Evolutionary conservation across 2,113 vertebrate genomes (phyloP), one percentile per base, ranked within the genome.

Genomic region (Calidris pygmaea): DNA sequence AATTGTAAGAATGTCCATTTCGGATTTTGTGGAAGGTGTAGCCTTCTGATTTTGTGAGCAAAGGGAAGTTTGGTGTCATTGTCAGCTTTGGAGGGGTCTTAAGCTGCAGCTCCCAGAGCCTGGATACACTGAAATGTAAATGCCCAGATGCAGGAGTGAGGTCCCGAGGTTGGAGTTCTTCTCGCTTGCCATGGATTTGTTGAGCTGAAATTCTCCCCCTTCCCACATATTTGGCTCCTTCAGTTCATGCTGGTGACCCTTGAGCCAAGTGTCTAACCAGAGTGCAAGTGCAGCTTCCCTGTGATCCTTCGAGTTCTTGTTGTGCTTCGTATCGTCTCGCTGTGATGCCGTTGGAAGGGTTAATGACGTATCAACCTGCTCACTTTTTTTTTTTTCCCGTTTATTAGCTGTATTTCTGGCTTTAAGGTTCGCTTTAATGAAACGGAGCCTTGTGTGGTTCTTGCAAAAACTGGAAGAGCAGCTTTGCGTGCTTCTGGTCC

Each of bases 291-390:
- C 10, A 74, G 53, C 34, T 68, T 58, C 66, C 9, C 2, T 63
- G 30, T 0, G 2, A 14, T 76, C 65, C 4, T 59, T 48, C 2
- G 17, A 50, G 53, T 48, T 71, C 59, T 32, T 43, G 12, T n/a
- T 72, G 1, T 1, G 26, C 58, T n/a, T 45, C 1, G 0, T 3
- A 4, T 4, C 3, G 47, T 35, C 47, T 72, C 4, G 0, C 52
- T 41, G 41, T 18, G 30, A 27, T 35, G 3, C 47, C 43, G 4
- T 41, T 77, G 66, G 70, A 63, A 60, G 37, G 17, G 17, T 58
- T 60, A 12, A 55, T 34, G 20, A 23, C 7, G 3, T 10, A 17
- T 50, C 34, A 22, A 23, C 23, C 21, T 76, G 50, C 10, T 39
- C 4, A 3, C 10, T 1, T 66, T 32, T 72, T 73, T 43, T 66